Conservation (phyloP, 2,797 vertebrate species). For the Vultur gryphus region DNA sequence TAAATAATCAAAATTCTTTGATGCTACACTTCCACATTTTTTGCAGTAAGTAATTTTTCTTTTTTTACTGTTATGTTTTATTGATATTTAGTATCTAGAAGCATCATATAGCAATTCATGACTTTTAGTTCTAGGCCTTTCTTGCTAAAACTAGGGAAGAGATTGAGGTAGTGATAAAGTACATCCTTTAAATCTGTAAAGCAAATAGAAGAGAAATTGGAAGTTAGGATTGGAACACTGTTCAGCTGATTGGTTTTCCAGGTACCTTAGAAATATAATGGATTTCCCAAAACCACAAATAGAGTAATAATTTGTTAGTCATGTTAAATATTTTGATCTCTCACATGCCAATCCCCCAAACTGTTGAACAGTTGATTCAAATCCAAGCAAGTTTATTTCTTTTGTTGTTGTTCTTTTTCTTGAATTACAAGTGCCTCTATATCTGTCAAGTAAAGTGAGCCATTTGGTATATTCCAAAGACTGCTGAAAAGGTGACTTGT, state of each 20-base stretch:
- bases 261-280: background rate
- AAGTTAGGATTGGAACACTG: background rate
- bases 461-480: background rate
- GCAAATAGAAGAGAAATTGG: background rate
- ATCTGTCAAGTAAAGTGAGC: background rate
- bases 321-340: background rate
- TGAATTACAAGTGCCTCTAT: background rate
- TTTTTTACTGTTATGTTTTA: background rate
- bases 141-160: background rate
- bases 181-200: background rate
- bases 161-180: background rate
- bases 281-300: background rate
- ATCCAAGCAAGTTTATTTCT: background rate
- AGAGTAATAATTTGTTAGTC: background rate
- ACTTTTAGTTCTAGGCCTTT: background rate
- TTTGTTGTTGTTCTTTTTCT: background rate
- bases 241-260: background rate
- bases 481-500: background rate
- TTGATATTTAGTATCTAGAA: background rate
- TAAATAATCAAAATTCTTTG: background rate
- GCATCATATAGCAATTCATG: background rate
- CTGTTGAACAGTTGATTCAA: background rate
- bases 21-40: rapidly evolving
- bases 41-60: background rate
- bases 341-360: background rate